Conservation (phyloP, 2,888 invertebrate genomes). For the Melieria picta region DNA sequence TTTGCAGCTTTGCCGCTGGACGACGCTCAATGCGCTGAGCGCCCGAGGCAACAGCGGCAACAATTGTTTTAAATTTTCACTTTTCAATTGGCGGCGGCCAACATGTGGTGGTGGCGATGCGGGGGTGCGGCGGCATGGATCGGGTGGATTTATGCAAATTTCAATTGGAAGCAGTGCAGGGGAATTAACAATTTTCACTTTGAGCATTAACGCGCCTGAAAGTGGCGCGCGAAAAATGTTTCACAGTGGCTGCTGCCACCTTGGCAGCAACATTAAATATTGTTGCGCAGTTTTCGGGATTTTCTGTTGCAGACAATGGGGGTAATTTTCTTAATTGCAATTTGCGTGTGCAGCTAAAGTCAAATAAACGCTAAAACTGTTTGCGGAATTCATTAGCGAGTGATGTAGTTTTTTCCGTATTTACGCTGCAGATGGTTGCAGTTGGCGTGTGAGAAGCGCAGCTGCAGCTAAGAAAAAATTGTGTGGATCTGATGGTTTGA, state of each 20-base stretch:
- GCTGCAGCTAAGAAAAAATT: too few relatives aligned
- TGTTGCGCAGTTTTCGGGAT: too few relatives aligned
- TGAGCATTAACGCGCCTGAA: too few relatives aligned
- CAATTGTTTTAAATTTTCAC: conserved; percentile 30
- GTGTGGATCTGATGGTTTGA: too few relatives aligned
- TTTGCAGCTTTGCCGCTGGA: background rate
- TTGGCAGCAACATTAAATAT: too few relatives aligned
- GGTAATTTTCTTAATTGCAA: conserved; percentile 60
- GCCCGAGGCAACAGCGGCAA: background rate
- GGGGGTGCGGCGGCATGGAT: background rate
- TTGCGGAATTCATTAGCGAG: conserved; percentile 50
- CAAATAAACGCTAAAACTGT: conserved; percentile 39
- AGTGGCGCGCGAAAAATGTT: too few relatives aligned
- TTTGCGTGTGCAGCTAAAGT: conserved; percentile 44
- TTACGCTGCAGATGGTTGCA: too few relatives aligned
- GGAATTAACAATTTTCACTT: conserved; percentile 24
- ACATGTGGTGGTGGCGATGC: background rate
- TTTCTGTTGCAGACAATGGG: conserved; percentile 24
- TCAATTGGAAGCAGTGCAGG: conserved; percentile 17
- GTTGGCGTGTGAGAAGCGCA: too few relatives aligned
- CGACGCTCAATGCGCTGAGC: background rate
- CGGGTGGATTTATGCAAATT: conserved; percentile 28
- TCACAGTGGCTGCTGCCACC: too few relatives aligned
- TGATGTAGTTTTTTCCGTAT: background rate
- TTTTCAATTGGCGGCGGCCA: conserved; percentile 1